Percentiles rank a stretch among this genome's conserved stretches.
Evolutionary conservation across 2,888 invertebrate genomes (phyloP).

Genomic region (Yponomeuta evonymella): DNA sequence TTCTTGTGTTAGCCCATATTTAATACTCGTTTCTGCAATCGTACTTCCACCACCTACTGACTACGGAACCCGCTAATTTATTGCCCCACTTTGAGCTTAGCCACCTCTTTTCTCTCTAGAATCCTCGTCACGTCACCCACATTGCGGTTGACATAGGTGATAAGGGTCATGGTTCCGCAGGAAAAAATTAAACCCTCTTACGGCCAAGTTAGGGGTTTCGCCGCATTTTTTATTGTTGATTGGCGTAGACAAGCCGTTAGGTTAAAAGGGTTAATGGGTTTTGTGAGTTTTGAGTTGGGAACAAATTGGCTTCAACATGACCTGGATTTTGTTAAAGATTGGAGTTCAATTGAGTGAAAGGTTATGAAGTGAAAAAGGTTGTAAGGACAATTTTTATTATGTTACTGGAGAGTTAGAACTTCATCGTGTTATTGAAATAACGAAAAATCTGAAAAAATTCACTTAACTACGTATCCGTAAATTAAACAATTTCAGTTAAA

Average conservation of each 20-base stretch:
- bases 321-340: neutral
- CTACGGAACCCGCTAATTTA: neutral
- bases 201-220: neutral
- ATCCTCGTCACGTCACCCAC: neutral
- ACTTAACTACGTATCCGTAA: too few relatives aligned
- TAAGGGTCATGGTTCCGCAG: neutral
- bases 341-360: too few relatives aligned
- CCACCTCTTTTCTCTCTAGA: neutral
- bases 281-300: neutral
- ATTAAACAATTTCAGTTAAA: too few relatives aligned
- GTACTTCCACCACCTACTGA: too few relatives aligned
- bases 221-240: neutral
- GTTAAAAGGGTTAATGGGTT: neutral
- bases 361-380: too few relatives aligned
- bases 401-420: too few relatives aligned
- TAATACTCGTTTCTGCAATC: too few relatives aligned
- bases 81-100: neutral
- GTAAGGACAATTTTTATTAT: too few relatives aligned
- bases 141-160: neutral
- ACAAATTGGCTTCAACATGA: neutral
- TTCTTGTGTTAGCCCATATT: too few relatives aligned
- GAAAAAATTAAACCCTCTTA: neutral
- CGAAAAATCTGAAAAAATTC: too few relatives aligned
- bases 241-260: neutral
- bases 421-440: too few relatives aligned